Evolutionary conservation across 37 sponge, comb jelly and placozoan genomes (phyloP).

Genomic region (Spongia lamella): DNA sequence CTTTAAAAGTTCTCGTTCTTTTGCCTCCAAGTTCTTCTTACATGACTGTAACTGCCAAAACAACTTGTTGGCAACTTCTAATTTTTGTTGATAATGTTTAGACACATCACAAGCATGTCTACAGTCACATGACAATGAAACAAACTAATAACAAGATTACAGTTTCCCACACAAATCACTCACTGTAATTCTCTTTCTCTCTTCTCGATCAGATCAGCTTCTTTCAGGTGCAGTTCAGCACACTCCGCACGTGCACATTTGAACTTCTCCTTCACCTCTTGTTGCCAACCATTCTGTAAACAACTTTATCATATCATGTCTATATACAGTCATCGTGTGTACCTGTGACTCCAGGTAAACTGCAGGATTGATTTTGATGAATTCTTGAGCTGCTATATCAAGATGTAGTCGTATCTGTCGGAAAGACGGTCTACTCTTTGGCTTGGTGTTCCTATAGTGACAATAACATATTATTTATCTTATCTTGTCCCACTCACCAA

Average conservation of each 20-base stretch:
- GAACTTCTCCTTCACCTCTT: constrained; percentile 57
- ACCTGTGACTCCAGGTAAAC: constrained; percentile 65
- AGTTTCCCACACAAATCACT: too few relatives aligned
- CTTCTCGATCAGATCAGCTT: constrained; percentile 53
- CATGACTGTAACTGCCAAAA: constrained; percentile 44
- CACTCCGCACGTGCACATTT: constrained; percentile 34
- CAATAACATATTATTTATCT: neutral
- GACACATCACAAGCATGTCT: constrained; percentile 78
- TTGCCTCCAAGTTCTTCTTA: constrained; percentile 56
- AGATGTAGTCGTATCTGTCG: constrained; percentile 76
- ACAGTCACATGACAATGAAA: too few relatives aligned
- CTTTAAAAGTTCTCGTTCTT: constrained; percentile 50
- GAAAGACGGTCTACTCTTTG: constrained; percentile 73
- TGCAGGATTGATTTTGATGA: constrained; percentile 55
- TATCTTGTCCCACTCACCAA: constrained; percentile 57
- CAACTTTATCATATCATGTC: too few relatives aligned
- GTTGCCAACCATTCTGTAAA: too few relatives aligned
- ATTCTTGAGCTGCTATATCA: constrained; percentile 76
- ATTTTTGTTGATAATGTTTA: constrained; percentile 62
- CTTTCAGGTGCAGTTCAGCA: constrained; percentile 9
- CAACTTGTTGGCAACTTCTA: too few relatives aligned
- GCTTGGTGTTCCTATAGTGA: constrained; percentile 66
- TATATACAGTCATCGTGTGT: too few relatives aligned
- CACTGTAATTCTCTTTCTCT: constrained; percentile 75
- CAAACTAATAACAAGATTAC: too few relatives aligned